phyloP scores from a whole-genome alignment of 1,140 invertebrate species.

The Drosophila sp. region DNA sequence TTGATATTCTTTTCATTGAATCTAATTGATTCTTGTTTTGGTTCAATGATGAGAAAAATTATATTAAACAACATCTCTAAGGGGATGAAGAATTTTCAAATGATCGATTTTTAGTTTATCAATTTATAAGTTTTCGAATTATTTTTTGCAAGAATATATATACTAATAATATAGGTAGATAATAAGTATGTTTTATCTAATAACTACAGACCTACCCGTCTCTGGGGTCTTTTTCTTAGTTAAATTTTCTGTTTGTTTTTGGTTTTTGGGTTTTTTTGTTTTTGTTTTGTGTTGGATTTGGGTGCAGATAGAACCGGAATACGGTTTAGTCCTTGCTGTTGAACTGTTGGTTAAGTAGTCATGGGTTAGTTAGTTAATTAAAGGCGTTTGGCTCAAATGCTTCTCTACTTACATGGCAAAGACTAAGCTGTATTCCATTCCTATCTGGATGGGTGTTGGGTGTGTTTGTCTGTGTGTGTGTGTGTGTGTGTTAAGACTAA shows the following conservation, averaged over 20 bases:
- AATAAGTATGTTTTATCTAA: conserved; percentile 18
- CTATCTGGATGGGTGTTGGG: conserved; percentile 30
- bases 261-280: conserved; percentile 8
- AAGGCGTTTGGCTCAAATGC: conserved; percentile 27
- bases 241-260: conserved; percentile 26
- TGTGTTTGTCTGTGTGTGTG: conserved; percentile 22
- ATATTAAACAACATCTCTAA: no score
- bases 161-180: no score
- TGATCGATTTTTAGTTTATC: no score
- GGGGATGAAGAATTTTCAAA: no score
- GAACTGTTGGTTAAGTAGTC: conserved; percentile 74
- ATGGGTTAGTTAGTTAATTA: conserved; percentile 72
- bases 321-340: conserved; percentile 81
- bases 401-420: conserved; percentile 81
- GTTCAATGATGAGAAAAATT: no score
- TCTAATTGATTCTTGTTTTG: no score
- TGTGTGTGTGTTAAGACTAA: conserved; percentile 4
- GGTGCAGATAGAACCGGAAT: conserved; percentile 47
- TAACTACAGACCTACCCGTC: conserved; percentile 59
- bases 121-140: no score
- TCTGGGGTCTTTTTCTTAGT: conserved; percentile 20
- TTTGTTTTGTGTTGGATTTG: conserved; percentile 34
- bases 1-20: no score
- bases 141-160: no score
- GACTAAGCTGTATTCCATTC: conserved; percentile 82